Conservation (phyloP, 2,113 vertebrate genomes). For the Chamaea fasciata region DNA sequence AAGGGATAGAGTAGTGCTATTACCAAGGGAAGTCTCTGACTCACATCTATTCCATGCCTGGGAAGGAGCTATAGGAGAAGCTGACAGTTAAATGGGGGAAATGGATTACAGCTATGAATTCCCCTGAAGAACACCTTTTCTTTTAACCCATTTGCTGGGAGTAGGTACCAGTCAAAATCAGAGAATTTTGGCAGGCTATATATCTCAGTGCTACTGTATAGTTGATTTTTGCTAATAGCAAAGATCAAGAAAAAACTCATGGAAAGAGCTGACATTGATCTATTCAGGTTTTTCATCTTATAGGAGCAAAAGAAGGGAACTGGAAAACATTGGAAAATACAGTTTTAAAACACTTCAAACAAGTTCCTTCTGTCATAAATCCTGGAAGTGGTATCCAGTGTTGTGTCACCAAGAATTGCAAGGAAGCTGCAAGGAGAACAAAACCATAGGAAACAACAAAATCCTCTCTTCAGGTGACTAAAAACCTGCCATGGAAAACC, state of each 20-base stretch:
- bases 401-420: background rate
- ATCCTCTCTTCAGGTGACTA: rapidly evolving
- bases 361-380: background rate
- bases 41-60: background rate
- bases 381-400: background rate
- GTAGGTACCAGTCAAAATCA: background rate
- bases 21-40: background rate
- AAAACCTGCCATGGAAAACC: background rate
- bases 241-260: background rate
- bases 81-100: background rate
- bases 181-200: background rate
- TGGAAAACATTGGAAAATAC: background rate
- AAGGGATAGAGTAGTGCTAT: background rate
- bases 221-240: background rate
- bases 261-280: background rate
- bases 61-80: background rate
- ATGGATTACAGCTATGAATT: background rate
- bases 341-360: background rate
- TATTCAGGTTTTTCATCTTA: background rate
- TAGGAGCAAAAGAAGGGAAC: background rate
- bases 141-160: background rate
- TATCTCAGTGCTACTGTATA: background rate
- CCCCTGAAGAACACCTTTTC: background rate
- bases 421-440: background rate
- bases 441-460: background rate